Percentiles rank a stretch among this genome's conserved stretches.
Evolutionary conservation across 1,140 invertebrate genomes (phyloP).

Genomic region (Onthophagus taurus): DNA sequence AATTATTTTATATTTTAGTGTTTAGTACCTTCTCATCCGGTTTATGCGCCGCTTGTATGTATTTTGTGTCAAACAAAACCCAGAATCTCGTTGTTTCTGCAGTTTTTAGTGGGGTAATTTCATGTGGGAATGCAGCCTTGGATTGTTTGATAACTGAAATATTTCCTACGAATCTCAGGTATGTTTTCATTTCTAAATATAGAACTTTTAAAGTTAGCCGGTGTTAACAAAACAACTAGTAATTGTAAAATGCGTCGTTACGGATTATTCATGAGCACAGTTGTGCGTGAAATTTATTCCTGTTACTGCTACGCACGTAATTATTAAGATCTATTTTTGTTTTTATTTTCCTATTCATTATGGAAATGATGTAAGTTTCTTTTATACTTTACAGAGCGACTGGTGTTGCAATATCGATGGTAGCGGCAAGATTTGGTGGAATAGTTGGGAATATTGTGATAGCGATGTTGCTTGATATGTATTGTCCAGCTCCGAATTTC

Average conservation of each 20-base stretch:
- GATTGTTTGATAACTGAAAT: slow-evolving; percentile 84
- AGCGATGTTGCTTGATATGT: slow-evolving; percentile 67
- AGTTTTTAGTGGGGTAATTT: slow-evolving; percentile 78
- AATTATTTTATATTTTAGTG: slow-evolving; percentile 45
- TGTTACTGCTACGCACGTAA: no score
- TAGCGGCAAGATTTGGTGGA: slow-evolving; percentile 71
- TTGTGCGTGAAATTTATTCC: no score
- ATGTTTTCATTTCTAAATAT: slow-evolving; percentile 16
- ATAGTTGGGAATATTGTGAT: slow-evolving; percentile 83
- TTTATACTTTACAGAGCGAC: slow-evolving; percentile 51
- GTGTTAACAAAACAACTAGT: no score
- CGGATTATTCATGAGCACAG: no score
- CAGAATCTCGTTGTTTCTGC: slow-evolving; percentile 77
- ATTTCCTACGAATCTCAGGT: slow-evolving; percentile 76
- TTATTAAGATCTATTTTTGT: no score
- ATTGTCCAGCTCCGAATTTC: slow-evolving; percentile 76
- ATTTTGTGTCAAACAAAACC: slow-evolving; percentile 69
- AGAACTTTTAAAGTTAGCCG: not conserved
- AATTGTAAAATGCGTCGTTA: no score
- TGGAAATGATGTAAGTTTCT: slow-evolving; percentile 4
- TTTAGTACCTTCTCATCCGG: slow-evolving; percentile 81
- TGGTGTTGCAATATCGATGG: slow-evolving; percentile 78
- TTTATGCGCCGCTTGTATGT: slow-evolving; percentile 72
- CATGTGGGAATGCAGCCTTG: slow-evolving; percentile 77
- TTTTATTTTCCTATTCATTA: no score